Conservation (phyloP, 2,888 invertebrate genomes). For the Sisyra nigra region DNA sequence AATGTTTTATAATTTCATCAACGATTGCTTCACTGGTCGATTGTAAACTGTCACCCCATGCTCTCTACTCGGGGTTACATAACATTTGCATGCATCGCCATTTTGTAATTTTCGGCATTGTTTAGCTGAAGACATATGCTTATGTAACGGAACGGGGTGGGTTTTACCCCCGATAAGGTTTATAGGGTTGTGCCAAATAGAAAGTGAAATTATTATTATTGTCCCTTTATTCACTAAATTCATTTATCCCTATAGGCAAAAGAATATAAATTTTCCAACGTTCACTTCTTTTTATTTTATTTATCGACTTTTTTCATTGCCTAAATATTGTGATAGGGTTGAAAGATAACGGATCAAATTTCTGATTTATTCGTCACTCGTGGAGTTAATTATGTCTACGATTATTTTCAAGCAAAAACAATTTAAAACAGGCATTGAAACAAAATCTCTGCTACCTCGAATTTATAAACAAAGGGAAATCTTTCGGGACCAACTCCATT, state of each 20-base stretch:
- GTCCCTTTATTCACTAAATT: neutral
- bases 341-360: too few species aligned
- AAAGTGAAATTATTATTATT: conserved; percentile 1
- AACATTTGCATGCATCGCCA: conserved; percentile 14
- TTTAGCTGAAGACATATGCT: conserved; percentile 5
- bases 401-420: neutral
- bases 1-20: neutral
- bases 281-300: too few species aligned
- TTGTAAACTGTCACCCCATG: conserved; percentile 5
- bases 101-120: conserved; percentile 13
- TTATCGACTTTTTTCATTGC: too few species aligned
- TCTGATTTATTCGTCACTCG: too few species aligned
- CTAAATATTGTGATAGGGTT: too few species aligned
- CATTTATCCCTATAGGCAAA: too few species aligned
- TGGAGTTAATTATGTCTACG: too few species aligned
- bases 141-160: conserved; percentile 5
- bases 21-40: conserved; percentile 2
- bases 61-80: neutral
- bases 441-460: neutral
- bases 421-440: neutral
- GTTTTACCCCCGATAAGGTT: neutral
- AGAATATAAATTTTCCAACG: too few species aligned
- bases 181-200: neutral
- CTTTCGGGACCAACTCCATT: neutral
- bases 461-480: conserved; percentile 1